Conservation (phyloP, 1,140 invertebrate genomes). For the Drosophila setifemur region DNA sequence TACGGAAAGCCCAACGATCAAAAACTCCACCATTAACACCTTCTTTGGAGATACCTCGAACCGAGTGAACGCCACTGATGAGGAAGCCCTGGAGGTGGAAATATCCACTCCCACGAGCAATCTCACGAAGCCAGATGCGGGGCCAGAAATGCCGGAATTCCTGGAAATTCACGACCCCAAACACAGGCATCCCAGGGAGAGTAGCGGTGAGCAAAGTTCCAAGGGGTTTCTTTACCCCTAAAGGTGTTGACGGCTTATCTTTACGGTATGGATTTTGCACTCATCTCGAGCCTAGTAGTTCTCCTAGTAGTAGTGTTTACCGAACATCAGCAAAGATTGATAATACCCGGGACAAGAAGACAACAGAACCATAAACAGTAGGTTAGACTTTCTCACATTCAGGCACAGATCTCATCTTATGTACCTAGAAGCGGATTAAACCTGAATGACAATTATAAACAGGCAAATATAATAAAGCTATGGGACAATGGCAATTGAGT, state of each 20-base stretch:
- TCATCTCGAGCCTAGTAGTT: not conserved
- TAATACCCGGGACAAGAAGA: not conserved
- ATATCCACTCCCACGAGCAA: constrained; percentile 8
- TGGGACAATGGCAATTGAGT: constrained; percentile 28
- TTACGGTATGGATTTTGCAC: not conserved
- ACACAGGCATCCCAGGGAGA: constrained; percentile 83
- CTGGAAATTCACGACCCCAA: constrained; percentile 85
- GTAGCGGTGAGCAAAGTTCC: constrained; percentile 54
- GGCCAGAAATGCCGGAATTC: constrained; percentile 71
- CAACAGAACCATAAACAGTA: constrained; percentile 13
- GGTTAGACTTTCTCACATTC: not conserved
- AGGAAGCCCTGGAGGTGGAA: constrained; percentile 43
- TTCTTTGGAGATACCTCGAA: constrained; percentile 9
- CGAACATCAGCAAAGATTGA: not conserved
- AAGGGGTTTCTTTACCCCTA: not conserved
- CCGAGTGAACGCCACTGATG: not conserved
- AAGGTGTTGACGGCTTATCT: not conserved
- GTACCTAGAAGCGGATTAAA: constrained; percentile 1
- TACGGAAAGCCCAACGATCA: not conserved
- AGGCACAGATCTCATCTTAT: not conserved
- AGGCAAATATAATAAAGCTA: constrained; percentile 4
- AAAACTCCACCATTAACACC: not conserved
- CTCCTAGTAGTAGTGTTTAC: constrained; percentile 2
- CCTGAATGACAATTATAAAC: constrained; percentile 36
- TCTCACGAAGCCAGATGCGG: not conserved